These are phyloP conservation scores for Neoaliturus tenellus DNA, from an alignment of 2,888 invertebrate genomes.

Conservation along the genomic window DNA sequence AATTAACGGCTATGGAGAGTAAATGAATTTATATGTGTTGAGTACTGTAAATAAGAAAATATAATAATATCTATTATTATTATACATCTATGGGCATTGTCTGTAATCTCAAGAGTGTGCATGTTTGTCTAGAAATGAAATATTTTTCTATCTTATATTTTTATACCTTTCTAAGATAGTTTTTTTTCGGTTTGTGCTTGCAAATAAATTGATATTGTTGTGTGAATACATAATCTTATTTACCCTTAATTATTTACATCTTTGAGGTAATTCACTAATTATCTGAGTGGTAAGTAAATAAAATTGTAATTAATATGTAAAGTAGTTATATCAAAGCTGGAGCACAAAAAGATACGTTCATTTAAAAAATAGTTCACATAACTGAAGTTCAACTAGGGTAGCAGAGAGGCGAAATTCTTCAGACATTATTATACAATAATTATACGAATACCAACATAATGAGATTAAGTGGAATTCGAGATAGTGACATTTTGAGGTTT, in stretches of 20 bases:
- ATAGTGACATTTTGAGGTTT: slow-evolving; percentile 5
- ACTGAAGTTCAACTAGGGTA: background rate
- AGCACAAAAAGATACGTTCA: background rate
- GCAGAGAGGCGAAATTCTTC: background rate
- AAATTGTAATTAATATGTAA: too few species aligned
- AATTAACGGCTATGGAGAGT: too few species aligned
- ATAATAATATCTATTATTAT: background rate
- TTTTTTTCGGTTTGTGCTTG: too few species aligned
- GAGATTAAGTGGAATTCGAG: background rate
- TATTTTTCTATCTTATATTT: background rate
- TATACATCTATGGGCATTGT: background rate
- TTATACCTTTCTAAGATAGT: background rate
- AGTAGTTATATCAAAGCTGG: too few species aligned
- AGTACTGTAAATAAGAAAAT: background rate
- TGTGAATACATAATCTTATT: background rate
- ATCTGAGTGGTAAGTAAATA: too few species aligned
- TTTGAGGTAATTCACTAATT: too few species aligned
- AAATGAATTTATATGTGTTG: background rate
- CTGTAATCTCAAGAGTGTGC: background rate
- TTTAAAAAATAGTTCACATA: background rate
- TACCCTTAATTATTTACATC: background rate
- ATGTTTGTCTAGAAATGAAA: background rate
- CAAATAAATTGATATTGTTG: too few species aligned
- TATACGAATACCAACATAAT: background rate
- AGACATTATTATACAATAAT: background rate